Evolutionary conservation across 2,797 vertebrate species (phyloP), one percentile per base, ranked within the genome.

Genomic region (Rhinogobio ventralis): DNA sequence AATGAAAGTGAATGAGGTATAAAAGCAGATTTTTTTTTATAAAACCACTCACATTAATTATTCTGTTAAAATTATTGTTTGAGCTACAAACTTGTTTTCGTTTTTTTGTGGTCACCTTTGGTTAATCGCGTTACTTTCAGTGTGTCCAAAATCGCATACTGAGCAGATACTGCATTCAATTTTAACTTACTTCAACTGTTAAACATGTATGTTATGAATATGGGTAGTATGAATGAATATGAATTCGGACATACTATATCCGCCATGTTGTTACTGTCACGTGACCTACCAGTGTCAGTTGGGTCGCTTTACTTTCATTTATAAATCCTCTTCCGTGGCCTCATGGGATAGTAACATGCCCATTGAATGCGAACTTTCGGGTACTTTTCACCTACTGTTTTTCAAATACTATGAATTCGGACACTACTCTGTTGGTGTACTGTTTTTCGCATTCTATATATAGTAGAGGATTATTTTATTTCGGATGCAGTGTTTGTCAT

Each of bases 1-100:
- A 57, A n/a, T 57, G 4, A 23, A 76, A 39, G 51, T 72, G 78
- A 82, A 84, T n/a, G 23, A 13, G 53, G 33, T 53, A 9, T 77
- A 28, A 55, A 75, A 75, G 51, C 10, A 23, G 13, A 45, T n/a
- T n/a, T n/a, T n/a, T 17, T 45, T 46, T 28, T 28, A 49, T 14
- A 49, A 17, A 49, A 72, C 15, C n/a, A 45, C 14, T 45, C 13
- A 45, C 42, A 46, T 53, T 14, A 51, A 13, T 75, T 49, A 46
- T 17, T 72, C 20, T n/a, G 13, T 7, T 36, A 51, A 74, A 53
- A 20, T 9, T 51, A 2, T 39, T 20, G 19, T 19, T 73, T 11
- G 42, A 72, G 42, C 13, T 55, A 20, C 45, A 20, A 71, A 69
- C 10, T 69, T 69, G 30, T 4, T 33, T 19, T 36, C 17, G 2